Base-by-base conservation (phyloP, 2,888 invertebrate species). In the Acleris literana region DNA sequence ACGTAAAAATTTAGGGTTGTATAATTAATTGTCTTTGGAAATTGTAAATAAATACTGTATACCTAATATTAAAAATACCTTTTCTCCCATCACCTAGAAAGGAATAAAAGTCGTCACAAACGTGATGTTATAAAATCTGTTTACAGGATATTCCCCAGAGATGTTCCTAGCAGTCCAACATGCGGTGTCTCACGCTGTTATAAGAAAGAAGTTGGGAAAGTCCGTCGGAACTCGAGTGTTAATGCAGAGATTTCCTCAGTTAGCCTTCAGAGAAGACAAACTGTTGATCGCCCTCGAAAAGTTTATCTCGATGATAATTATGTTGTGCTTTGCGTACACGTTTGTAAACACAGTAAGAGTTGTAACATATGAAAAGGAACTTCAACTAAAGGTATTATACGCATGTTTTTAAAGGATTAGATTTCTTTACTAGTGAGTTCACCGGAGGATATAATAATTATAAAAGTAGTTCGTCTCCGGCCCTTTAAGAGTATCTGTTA, bases 291-390 rank as follows among this genome's bases (percentile, higher is more conserved):
- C 95, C 0, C 84, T 97, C 55, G 94, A 95, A 78, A 87, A 93
- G 59, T 95, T 96, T 76, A 93, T 97, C 70, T 96, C 97, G 0
- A 92, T 97, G 77, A 95, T 98, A 56, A 93, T 98, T 43, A 94
- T 97, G 92, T 88, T 97, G 53, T 96, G 97, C 80, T 97, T 97
- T 79, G 95, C 96, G 5, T 97, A 97, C 81, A 95, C 96, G 0
- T 96, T 96, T 72, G 95, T 97, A 18, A 96, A 96, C 78, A 96
- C 96, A 25, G 95, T 96, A 5, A 95, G 96, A 85, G 94, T 94
- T 53, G 94, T 97, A 22, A 95, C 96, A 0, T 93, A 94, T 33
- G 97, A 97, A 80, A 97, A 97, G 80, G 97, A 97, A 80, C 93
- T 94, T 72, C 95, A 95, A 77, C 85, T 96, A 25, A 96, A 96